These are phyloP conservation scores for Melanophora roralis DNA, from an alignment of 2,888 invertebrate species.

Conservation along the genomic window DNA sequence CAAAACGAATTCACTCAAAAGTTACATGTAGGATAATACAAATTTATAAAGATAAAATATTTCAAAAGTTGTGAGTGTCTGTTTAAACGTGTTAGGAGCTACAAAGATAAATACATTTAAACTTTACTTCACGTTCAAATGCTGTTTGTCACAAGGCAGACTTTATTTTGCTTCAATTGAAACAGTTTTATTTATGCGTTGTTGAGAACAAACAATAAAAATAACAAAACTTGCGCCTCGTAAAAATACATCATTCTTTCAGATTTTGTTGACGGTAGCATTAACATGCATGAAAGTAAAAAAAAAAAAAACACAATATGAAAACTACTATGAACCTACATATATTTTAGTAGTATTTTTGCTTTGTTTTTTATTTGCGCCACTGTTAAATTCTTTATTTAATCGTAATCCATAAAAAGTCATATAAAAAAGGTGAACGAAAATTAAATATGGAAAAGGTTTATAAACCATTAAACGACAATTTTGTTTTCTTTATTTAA, in stretches of 20 bases:
- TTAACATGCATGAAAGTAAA: constrained; percentile 17
- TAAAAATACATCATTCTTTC: neutral
- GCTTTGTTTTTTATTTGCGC: neutral
- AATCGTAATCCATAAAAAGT: constrained; percentile 16
- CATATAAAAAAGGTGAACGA: too few species aligned
- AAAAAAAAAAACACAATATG: neutral
- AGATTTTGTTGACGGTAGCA: constrained; percentile 9
- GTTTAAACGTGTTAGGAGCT: too few species aligned
- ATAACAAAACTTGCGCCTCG: neutral
- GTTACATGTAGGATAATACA: too few species aligned
- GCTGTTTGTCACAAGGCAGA: constrained; percentile 1
- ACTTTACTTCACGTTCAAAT: constrained; percentile 2
- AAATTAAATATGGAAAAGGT: constrained; percentile 4
- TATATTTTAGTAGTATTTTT: neutral
- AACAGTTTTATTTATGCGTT: neutral
- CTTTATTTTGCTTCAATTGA: neutral
- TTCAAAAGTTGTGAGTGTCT: too few species aligned
- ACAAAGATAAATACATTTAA: too few species aligned
- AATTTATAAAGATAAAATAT: too few species aligned
- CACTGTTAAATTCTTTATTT: constrained; percentile 38
- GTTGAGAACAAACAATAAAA: neutral
- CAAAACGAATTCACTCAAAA: too few species aligned
- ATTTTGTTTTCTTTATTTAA: neutral
- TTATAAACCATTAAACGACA: neutral
- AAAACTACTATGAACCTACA: too few species aligned